Base-by-base conservation (phyloP, 2,797 vertebrate genomes). In the Caiman crocodilus region DNA sequence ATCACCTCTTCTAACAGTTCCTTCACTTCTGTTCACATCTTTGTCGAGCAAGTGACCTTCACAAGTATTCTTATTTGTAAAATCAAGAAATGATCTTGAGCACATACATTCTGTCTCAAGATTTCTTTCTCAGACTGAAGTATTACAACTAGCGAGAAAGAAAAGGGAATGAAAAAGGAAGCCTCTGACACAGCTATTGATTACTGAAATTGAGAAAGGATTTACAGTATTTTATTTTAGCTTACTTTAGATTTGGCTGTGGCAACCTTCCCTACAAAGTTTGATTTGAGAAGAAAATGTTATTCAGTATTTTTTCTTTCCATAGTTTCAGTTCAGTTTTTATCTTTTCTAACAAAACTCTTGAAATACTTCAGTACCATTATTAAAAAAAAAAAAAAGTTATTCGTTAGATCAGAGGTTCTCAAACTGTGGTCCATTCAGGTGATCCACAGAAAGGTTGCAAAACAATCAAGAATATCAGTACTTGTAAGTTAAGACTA, bases 151-250 rank as follows among this genome's bases (percentile, higher is more conserved):
- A 93, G 15, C 7, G 56, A 76, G 35, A 83, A 89, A 79, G 23
- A 92, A 88, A 61, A 94, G 21, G 71, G 74, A 81, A 0, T 11
- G 81, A 84, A 23, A 86, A 90, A 93, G 84, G 79, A 79, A 50
- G 25, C 58, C 79, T 83, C 91, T 94, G 58, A 26, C 6, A 59
- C 88, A 67, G 25, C 35, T 86, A 67, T 75, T 87, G 61, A 57
- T 86, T 90, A 88, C 91, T 93, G 84, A 92, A 88, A 96, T 94
- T 93, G 85, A 76, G 83, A 88, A 23, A 18, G 63, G 16, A 17
- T 57, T 64, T 65, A 42, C 61, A 76, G 10, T 89, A 26, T 32
- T 92, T 92, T 90, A 82, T 56, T 88, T 61, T 73, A 84, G 26
- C 83, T 30, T 56, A 14, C 76, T 95, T 89, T 91, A 90, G 84